Evolutionary conservation across 1,140 invertebrate species (phyloP).

Genomic region (Megathymus violae): DNA sequence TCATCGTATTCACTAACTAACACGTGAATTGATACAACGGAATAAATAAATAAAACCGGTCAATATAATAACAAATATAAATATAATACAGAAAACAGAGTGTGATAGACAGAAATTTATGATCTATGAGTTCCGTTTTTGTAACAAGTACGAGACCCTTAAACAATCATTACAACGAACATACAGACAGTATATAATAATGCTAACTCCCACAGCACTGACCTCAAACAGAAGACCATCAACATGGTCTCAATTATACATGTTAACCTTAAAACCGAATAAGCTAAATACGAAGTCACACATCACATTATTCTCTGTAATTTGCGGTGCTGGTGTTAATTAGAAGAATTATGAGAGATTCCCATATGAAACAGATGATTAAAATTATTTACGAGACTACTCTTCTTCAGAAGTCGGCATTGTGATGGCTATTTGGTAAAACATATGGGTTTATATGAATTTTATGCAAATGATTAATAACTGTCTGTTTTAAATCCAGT

Average conservation of each 20-base stretch:
- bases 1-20: no score
- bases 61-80: no score
- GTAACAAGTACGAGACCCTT: no score
- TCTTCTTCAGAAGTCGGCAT: conserved; percentile 7
- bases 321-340: conserved; percentile 41
- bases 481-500: conserved; percentile 5
- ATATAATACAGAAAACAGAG: no score
- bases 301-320: conserved; percentile 43
- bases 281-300: conserved; percentile 47
- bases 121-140: no score
- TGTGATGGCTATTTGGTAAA: conserved; percentile 4
- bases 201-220: conserved; percentile 35
- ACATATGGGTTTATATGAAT: conserved; percentile 9
- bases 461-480: conserved; percentile 10
- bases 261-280: conserved; percentile 56
- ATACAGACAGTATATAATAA: no score
- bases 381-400: conserved; percentile 28
- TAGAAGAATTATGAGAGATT: conserved; percentile 44
- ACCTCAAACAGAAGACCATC: conserved; percentile 36
- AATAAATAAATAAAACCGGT: no score
- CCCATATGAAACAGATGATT: conserved; percentile 25
- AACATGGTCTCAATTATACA: conserved; percentile 40
- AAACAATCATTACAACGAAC: no score
- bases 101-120: no score
- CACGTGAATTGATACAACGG: no score